These are phyloP conservation scores for Cyanoramphus novaezelandiae DNA, from an alignment of 2,113 vertebrate genomes.

Conservation along the genomic window DNA sequence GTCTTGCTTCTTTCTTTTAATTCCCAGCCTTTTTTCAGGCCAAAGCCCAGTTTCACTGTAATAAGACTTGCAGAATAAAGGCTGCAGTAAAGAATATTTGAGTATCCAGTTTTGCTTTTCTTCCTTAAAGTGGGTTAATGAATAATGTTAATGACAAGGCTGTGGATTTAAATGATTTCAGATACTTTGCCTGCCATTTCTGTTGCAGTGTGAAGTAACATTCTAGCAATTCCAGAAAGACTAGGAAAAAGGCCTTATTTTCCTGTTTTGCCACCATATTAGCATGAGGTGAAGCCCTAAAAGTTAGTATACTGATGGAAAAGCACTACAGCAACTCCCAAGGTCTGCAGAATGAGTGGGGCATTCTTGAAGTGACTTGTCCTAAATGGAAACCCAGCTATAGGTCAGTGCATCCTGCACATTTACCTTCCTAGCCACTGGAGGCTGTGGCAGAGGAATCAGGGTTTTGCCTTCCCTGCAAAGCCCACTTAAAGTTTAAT, in stretches of 20 bases:
- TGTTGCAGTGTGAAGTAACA: not conserved
- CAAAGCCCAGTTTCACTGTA: not conserved
- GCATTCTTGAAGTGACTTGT: not conserved
- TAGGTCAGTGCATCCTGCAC: not conserved
- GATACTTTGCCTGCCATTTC: not conserved
- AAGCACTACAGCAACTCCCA: not conserved
- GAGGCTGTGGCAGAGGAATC: not conserved
- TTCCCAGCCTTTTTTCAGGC: not conserved
- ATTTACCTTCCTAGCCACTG: conserved; percentile 14
- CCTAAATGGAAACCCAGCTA: not conserved
- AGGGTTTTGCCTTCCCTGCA: not conserved
- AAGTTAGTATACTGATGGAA: not conserved
- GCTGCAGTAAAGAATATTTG: not conserved
- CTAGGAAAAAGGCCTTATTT: not conserved
- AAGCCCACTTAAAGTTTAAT: not conserved
- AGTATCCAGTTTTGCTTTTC: not conserved
- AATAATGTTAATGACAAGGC: not conserved
- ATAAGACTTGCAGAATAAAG: not conserved
- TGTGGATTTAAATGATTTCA: not conserved
- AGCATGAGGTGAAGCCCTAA: not conserved
- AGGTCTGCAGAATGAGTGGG: not conserved
- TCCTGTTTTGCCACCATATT: not conserved
- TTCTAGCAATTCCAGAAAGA: not conserved
- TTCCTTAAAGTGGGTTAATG: not conserved
- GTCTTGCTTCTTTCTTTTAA: conserved; percentile 16